Percentiles rank a stretch among this genome's conserved stretches.
These are phyloP conservation scores for Styela clava DNA, from an alignment of 23 tunicate genomes.

Conservation along the genomic window DNA sequence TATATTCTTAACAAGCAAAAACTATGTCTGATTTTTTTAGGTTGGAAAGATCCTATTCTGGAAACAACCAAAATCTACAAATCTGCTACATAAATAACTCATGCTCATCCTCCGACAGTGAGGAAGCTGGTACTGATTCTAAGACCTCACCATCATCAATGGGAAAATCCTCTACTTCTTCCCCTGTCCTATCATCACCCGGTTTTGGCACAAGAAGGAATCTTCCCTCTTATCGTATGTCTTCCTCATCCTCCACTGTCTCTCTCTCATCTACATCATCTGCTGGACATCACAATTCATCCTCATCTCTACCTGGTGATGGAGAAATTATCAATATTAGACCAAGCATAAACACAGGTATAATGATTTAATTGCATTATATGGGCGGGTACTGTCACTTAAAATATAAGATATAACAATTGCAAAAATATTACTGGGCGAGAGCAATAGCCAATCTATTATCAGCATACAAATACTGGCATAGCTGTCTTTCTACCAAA, in stretches of 20 bases:
- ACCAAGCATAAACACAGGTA: neutral
- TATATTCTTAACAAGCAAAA: no score
- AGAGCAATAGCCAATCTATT: no score
- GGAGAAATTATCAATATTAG: constrained; percentile 25
- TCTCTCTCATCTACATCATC: constrained; percentile 33
- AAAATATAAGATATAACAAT: no score
- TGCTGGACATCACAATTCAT: constrained; percentile 17
- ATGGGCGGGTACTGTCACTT: neutral
- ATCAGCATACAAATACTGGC: no score
- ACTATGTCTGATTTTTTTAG: constrained; percentile 5
- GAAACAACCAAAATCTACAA: constrained; percentile 68
- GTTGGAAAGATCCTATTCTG: constrained; percentile 40
- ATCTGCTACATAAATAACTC: constrained; percentile 85
- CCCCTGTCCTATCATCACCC: constrained; percentile 44
- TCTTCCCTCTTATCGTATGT: constrained; percentile 19
- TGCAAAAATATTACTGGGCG: no score
- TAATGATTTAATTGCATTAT: neutral
- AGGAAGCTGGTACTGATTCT: constrained; percentile 13
- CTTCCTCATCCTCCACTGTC: constrained; percentile 36
- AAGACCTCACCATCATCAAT: neutral
- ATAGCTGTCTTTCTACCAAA: no score
- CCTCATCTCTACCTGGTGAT: constrained; percentile 4
- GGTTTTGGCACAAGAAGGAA: constrained; percentile 31
- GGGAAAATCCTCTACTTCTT: constrained; percentile 37
- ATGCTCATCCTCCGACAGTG: constrained; percentile 59